phyloP scores from a whole-genome alignment of 2,113 vertebrate species.

The Sula dactylatra region DNA sequence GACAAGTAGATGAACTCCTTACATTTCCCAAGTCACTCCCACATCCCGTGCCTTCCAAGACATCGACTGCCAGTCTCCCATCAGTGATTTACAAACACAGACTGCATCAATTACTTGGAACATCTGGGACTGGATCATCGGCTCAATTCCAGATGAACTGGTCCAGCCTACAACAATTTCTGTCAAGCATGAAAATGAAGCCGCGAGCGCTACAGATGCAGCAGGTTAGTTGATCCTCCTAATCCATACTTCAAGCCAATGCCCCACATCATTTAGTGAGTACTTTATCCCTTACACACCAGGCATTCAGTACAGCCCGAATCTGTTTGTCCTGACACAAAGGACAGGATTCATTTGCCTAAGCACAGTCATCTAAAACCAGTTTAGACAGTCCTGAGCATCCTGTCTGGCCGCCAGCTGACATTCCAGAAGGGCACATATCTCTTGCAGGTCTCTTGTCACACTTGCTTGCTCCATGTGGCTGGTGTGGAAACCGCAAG shows the following conservation, averaged over 20 bases:
- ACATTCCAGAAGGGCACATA: background rate
- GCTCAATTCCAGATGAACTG: background rate
- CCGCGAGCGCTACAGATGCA: background rate
- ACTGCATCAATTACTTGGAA: background rate
- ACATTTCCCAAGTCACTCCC: background rate
- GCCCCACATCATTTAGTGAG: background rate
- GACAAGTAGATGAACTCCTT: background rate
- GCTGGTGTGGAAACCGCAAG: background rate
- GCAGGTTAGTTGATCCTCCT: constrained; percentile 12
- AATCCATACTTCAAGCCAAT: constrained; percentile 25
- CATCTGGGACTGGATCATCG: background rate
- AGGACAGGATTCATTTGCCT: background rate
- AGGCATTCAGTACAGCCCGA: background rate
- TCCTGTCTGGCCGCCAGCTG: background rate
- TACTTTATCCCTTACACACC: background rate
- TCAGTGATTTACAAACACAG: background rate
- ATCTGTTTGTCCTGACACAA: background rate
- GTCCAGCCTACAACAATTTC: background rate
- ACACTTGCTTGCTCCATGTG: accelerated
- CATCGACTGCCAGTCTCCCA: background rate
- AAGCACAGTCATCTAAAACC: background rate
- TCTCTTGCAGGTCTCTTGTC: background rate
- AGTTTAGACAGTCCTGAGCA: background rate
- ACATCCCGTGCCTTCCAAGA: background rate
- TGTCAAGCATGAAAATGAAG: constrained; percentile 20